Percentiles rank a stretch among this genome's conserved stretches.
These are phyloP conservation scores for Drosophila kambysellisi DNA, from an alignment of 2,888 invertebrate genomes.

Conservation along the genomic window DNA sequence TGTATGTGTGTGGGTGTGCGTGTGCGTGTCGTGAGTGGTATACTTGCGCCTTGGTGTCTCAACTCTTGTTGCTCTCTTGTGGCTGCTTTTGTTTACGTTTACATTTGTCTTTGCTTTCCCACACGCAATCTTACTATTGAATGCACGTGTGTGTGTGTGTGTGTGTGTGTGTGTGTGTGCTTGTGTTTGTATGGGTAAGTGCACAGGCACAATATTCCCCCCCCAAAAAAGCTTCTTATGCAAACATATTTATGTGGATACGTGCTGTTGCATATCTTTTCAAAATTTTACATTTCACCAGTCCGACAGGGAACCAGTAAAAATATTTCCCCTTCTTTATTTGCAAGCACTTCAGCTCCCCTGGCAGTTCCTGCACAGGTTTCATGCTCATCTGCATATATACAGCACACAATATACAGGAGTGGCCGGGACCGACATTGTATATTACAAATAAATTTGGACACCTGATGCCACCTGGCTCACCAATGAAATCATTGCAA, in stretches of 20 bases:
- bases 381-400: slow-evolving; percentile 49
- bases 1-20: not conserved
- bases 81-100: slow-evolving; percentile 44
- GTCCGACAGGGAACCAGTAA: slow-evolving; percentile 42
- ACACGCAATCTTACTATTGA: slow-evolving; percentile 25
- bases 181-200: slow-evolving; percentile 26
- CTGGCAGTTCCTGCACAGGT: slow-evolving; percentile 12
- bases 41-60: slow-evolving; percentile 30
- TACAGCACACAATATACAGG: not conserved
- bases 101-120: slow-evolving; percentile 27
- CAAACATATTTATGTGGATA: slow-evolving; percentile 73
- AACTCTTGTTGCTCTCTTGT: slow-evolving; percentile 59
- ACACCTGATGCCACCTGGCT: slow-evolving; percentile 58
- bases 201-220: slow-evolving; percentile 35
- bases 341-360: slow-evolving; percentile 22
- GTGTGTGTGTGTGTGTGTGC: not conserved
- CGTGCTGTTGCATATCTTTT: slow-evolving; percentile 70
- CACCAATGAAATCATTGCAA: slow-evolving; percentile 42
- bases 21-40: not conserved
- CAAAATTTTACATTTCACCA: slow-evolving; percentile 64
- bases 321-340: slow-evolving; percentile 52
- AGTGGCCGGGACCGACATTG: not conserved
- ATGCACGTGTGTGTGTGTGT: slow-evolving; percentile 9
- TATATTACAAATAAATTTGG: slow-evolving; percentile 66
- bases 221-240: slow-evolving; percentile 39